Base-by-base conservation (phyloP, 2,113 vertebrate species). In the Polyodon spathula region DNA sequence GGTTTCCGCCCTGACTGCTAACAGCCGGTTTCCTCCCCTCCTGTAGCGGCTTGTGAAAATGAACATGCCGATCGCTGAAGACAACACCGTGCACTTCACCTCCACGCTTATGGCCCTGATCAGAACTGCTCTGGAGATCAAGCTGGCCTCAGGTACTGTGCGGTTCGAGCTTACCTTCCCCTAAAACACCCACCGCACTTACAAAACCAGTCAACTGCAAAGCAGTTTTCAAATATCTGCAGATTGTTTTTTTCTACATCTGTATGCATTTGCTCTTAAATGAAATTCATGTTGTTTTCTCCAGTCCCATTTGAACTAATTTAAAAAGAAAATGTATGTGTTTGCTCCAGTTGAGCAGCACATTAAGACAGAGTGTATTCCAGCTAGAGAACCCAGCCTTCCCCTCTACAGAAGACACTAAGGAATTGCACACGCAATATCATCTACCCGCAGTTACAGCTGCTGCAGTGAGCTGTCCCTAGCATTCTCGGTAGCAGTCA, bases 51-150 rank as follows among this genome's bases (percentile, higher is more conserved):
- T 97, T 63, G 93, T 98, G 63, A 82, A 92, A 74, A 97, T 98
- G 93, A 96, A 97, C 79, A 97, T 96, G 94, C 93, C 93, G 1
- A 96, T 97, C 58, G 96, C 91, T 0, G 84, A 83, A 0, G 93
- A 98, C 71, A 81, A 93, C 66, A 91, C 89, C 0, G 93, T 96
- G 11, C 93, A 94, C 79, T 97, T 97, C 78, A 97, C 93, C 0
- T 97, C 93, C 44, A 97, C 93, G 0, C 79, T 97, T 70, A 95
- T 95, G 93, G 94, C 92, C 41, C 83, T 97, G 71, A 97, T 97
- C 70, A 86, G 93, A 61, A 97, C 93, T 0, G 94, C 94, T 1
- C 82, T 97, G 72, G 92, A 96, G 65, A 94, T 97, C 79, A 95
- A 96, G 73, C 80, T 97, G 0, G 89, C 90, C 16, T 86, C 93